Evolutionary conservation across 2,113 vertebrate species (phyloP).

Genomic region (Gorsachius goisagi): DNA sequence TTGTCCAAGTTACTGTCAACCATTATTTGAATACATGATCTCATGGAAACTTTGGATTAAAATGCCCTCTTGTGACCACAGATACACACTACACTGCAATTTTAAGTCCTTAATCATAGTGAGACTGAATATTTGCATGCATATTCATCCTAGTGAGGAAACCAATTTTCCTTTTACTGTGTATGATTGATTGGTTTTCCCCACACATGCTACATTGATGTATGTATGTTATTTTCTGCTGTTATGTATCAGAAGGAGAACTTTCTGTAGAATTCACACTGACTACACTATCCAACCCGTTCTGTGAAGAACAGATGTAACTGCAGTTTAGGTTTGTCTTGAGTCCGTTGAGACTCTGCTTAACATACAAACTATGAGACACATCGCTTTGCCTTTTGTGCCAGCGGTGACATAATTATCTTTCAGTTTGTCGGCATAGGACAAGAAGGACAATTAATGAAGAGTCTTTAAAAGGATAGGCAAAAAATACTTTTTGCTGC

Average conservation of each 20-base stretch:
- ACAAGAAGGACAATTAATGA: not conserved
- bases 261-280: not conserved
- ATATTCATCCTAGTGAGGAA: not conserved
- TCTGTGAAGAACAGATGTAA: not conserved
- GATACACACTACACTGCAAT: not conserved
- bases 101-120: not conserved
- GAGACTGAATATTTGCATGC: not conserved
- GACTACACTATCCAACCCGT: not conserved
- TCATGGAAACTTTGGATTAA: not conserved
- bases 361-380: not conserved
- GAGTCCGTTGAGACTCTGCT: not conserved
- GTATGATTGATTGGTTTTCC: not conserved
- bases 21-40: not conserved
- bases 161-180: not conserved
- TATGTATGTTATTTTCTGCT: not conserved
- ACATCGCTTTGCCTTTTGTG: not conserved
- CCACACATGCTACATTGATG: not conserved
- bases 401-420: not conserved
- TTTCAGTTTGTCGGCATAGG: not conserved
- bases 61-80: constrained; percentile 47
- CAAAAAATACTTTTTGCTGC: not conserved
- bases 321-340: not conserved
- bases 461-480: not conserved
- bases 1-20: not conserved
- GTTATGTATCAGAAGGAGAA: not conserved